These are phyloP conservation scores for Ricordea florida DNA, from an alignment of 92 coral and sea anemone genomes.

Conservation along the genomic window DNA sequence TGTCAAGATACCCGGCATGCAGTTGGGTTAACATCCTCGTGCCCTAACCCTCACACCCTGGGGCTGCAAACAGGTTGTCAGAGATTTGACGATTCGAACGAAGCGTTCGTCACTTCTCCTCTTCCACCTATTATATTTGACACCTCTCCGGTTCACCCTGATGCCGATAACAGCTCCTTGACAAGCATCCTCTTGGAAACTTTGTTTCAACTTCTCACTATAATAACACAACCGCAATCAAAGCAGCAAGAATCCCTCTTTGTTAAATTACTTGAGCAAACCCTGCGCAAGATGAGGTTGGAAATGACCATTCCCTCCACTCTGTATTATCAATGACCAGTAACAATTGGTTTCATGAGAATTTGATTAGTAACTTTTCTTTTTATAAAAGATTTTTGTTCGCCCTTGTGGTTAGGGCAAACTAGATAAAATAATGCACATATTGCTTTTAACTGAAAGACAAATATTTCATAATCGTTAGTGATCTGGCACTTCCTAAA, in stretches of 20 bases:
- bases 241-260: constrained; percentile 25
- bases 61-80: no score
- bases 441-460: no score
- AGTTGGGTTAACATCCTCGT: no score
- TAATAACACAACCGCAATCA: constrained; percentile 34
- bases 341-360: background rate
- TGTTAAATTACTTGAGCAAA: constrained; percentile 21
- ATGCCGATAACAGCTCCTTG: background rate
- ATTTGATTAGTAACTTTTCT: background rate
- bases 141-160: constrained; percentile 10
- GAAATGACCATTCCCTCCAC: constrained; percentile 23
- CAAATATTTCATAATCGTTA: no score
- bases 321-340: no score
- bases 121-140: constrained; percentile 24
- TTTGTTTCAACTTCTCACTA: constrained; percentile 14
- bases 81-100: no score
- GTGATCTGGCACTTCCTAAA: no score
- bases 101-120: background rate
- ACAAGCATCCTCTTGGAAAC: constrained; percentile 28
- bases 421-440: no score
- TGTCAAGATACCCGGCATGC: no score
- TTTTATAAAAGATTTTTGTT: constrained; percentile 32
- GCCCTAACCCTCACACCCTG: no score
- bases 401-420: no score
- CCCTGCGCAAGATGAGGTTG: constrained; percentile 15